Evolutionary conservation across 2,888 invertebrate genomes (phyloP).

Genomic region (Ischnura elegans): DNA sequence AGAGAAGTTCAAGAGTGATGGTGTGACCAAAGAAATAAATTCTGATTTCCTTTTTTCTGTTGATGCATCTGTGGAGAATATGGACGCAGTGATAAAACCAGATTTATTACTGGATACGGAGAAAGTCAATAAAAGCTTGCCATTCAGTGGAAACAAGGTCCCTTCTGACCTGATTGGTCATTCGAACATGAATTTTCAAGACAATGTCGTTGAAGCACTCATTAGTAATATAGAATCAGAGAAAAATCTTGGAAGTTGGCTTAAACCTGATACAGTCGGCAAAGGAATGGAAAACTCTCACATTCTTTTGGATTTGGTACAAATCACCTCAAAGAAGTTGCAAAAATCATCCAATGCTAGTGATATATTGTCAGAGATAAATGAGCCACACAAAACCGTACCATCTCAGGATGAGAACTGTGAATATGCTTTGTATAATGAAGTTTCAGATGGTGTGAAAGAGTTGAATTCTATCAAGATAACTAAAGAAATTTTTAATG

Average conservation of each 20-base stretch:
- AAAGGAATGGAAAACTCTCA: constrained; percentile 50
- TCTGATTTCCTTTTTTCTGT: constrained; percentile 40
- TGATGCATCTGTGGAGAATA: constrained; percentile 20
- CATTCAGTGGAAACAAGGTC: neutral
- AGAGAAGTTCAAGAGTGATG: constrained; percentile 43
- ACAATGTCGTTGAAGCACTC: neutral
- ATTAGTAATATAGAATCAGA: neutral
- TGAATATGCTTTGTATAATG: neutral
- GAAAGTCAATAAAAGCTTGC: neutral
- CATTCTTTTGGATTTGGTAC: constrained; percentile 33
- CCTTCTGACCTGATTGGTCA: neutral
- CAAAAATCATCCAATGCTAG: neutral
- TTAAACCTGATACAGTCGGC: neutral
- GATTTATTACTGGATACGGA: constrained; percentile 8
- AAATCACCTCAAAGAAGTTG: neutral
- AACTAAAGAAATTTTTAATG: neutral
- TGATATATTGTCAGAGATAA: neutral
- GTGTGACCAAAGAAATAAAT: constrained; percentile 37
- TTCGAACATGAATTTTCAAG: neutral
- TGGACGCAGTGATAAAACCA: constrained; percentile 10
- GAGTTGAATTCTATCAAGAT: neutral
- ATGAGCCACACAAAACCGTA: neutral
- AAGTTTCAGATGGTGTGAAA: neutral
- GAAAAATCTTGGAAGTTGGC: neutral
- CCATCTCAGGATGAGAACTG: neutral